Evolutionary conservation across 2,888 invertebrate genomes (phyloP).

Genomic region (Cataglyphis cursor): DNA sequence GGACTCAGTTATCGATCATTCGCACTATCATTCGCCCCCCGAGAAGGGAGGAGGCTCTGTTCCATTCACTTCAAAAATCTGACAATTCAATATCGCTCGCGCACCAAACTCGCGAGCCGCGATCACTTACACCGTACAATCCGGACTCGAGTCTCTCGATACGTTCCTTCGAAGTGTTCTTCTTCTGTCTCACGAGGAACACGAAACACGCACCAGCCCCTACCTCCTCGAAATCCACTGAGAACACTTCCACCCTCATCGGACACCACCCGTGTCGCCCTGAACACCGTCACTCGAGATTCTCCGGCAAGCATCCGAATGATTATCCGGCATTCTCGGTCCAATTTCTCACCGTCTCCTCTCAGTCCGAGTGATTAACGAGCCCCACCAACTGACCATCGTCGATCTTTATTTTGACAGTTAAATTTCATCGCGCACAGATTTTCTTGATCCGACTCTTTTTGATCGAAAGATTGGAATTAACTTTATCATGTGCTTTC

Average conservation of each 20-base stretch:
- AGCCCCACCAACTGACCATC: neutral
- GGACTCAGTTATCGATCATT: slow-evolving; percentile 21
- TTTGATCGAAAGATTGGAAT: neutral
- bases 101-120: slow-evolving; percentile 36
- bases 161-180: neutral
- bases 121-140: slow-evolving; percentile 50
- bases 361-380: neutral
- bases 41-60: neutral
- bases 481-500: neutral
- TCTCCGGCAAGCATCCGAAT: slow-evolving; percentile 1
- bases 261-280: slow-evolving; percentile 21
- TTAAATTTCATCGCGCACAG: slow-evolving; percentile 22
- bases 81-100: slow-evolving; percentile 45
- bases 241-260: slow-evolving; percentile 51
- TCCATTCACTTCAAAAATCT: slow-evolving; percentile 25
- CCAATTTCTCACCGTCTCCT: neutral
- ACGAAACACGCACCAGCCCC: slow-evolving; percentile 23
- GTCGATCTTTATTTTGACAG: neutral
- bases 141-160: slow-evolving; percentile 27
- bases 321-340: slow-evolving; percentile 25
- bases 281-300: slow-evolving; percentile 32
- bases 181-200: slow-evolving; percentile 15
- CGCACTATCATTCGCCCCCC: slow-evolving; percentile 42
- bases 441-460: neutral
- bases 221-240: slow-evolving; percentile 29